phyloP scores from a whole-genome alignment of 2,113 vertebrate genomes.

The Perca schrenkii region DNA sequence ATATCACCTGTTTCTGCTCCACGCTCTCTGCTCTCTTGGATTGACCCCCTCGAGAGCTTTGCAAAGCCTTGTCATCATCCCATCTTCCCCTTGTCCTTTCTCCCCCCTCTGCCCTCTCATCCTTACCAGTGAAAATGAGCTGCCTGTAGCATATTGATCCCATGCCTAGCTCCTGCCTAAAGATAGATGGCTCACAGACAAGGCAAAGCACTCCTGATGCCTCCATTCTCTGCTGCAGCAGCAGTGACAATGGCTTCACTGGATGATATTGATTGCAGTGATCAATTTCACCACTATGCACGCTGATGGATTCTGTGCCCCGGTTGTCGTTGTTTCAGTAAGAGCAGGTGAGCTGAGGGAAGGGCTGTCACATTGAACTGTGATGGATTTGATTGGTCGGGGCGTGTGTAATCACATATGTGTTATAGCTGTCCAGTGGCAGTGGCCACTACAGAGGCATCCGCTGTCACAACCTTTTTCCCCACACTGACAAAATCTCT shows the following conservation, averaged over 20 bases:
- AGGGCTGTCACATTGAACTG: constrained; percentile 63
- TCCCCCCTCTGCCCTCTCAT: constrained; percentile 31
- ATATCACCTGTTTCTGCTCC: constrained; percentile 41
- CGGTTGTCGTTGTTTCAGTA: constrained; percentile 20
- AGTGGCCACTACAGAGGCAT: constrained; percentile 46
- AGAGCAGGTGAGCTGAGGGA: constrained; percentile 51
- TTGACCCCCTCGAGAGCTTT: constrained; percentile 44
- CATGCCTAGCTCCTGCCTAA: constrained; percentile 61
- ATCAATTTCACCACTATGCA: constrained; percentile 69
- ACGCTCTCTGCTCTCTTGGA: constrained; percentile 17
- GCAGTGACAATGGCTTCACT: constrained; percentile 52
- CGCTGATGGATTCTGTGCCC: constrained; percentile 50
- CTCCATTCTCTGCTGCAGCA: constrained; percentile 41
- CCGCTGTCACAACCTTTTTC: constrained; percentile 27
- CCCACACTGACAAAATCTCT: neutral
- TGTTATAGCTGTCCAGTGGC: constrained; percentile 77
- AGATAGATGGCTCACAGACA: constrained; percentile 75
- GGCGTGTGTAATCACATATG: constrained; percentile 75
- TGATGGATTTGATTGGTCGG: constrained; percentile 75
- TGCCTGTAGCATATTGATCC: constrained; percentile 77
- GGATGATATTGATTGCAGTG: constrained; percentile 64
- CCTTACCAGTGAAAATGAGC: constrained; percentile 73
- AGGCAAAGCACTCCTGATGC: constrained; percentile 46
- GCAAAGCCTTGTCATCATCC: constrained; percentile 66
- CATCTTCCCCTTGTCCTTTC: constrained; percentile 55